Base-by-base conservation (phyloP, 2,797 vertebrate species). In the Tangara arthus region DNA sequence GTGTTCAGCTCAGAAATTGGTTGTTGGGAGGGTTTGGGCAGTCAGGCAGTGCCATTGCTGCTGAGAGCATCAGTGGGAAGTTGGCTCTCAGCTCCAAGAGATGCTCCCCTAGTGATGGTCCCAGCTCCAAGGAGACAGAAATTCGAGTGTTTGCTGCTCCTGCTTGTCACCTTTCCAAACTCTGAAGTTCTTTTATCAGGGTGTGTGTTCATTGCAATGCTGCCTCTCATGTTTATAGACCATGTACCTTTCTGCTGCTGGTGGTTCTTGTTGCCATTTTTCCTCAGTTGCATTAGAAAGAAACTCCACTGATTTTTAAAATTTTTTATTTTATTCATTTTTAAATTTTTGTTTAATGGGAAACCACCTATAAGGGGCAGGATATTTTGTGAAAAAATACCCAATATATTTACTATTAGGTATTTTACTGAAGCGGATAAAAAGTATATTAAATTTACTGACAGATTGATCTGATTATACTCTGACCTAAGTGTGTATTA, bases 171-270 rank as follows among this genome's bases (percentile, higher is more conserved):
- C 27, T n/a, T 50, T 34, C 18, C 39, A 35, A 8, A 12, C 60
- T 30, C 46, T 49, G 26, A 44, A 63, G 19, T n/a, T 37, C 41
- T 77, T 73, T 28, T 32, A 4, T 37, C 15, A 7, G 4, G 18
- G 9, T 23, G 15, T 82, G 27, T 2, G 5, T 9, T 72, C 30
- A 26, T 11, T 72, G 17, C 13, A 30, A 1, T 42, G 8, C 53
- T 64, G 10, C 12, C 39, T 68, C 37, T 11, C 2, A 0, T 7
- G 9, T 26, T 68, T 28, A 3, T 1, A n/a, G 19, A 37, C 18
- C 19, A 0, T 1, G 9, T 6, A 12, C 15, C 10, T 42, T 79
- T 37, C 28, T 5, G 5, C 14, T 66, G 0, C 9, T 55, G 20
- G 4, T 61, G 8, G 2, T 53, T 55, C 32, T 60, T 60, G 7